Conservation (phyloP, 2,888 invertebrate genomes). For the Campopleginae sp. region DNA sequence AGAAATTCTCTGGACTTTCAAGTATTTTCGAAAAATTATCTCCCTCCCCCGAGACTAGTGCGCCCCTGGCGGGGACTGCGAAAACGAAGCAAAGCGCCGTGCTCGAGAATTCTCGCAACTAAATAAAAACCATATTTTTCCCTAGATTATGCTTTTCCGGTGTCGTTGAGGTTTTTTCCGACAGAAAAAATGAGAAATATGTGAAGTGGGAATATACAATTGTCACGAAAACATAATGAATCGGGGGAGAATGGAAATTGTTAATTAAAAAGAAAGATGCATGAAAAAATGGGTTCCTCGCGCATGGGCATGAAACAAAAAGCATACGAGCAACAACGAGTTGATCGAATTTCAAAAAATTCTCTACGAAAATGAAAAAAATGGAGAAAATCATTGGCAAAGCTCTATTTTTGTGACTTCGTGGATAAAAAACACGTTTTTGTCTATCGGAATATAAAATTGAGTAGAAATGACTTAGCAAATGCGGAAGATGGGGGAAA, state of each 20-base stretch:
- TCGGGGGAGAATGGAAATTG: not conserved
- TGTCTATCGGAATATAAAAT: not conserved
- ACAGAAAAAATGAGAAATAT: not conserved
- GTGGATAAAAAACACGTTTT: not conserved
- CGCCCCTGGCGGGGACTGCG: not conserved
- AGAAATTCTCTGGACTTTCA: no score
- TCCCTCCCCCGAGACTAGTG: not conserved
- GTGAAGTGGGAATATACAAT: not conserved
- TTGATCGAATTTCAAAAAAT: not conserved
- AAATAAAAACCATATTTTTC: slow-evolving; percentile 24
- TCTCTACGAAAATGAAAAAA: not conserved
- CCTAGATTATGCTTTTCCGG: slow-evolving; percentile 69
- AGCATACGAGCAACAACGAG: not conserved
- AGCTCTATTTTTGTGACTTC: not conserved
- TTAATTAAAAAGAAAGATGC: not conserved
- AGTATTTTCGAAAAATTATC: no score
- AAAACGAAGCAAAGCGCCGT: slow-evolving; percentile 70
- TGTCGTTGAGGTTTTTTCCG: slow-evolving; percentile 67
- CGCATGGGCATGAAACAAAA: not conserved
- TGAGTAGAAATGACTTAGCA: not conserved
- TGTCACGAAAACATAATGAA: not conserved
- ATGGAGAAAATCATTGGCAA: not conserved
- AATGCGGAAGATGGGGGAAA: slow-evolving; percentile 26
- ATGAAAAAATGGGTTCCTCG: not conserved
- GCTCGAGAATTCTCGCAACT: slow-evolving; percentile 59